phyloP scores from a whole-genome alignment of 2,113 vertebrate species.

The Forbesichthys papilliferus region DNA sequence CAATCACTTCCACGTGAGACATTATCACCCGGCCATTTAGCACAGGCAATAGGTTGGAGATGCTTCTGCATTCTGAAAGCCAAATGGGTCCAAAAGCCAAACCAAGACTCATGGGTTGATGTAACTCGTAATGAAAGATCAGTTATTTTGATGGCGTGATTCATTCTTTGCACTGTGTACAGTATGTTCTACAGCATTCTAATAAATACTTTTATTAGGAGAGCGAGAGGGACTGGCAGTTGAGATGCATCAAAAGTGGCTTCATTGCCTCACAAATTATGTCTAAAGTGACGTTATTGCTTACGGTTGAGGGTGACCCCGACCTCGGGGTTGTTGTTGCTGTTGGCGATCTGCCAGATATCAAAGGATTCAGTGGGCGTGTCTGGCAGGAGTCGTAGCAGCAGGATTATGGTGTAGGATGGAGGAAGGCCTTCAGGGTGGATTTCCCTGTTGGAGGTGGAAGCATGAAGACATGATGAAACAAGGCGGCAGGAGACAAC shows the following conservation, averaged over 20 bases:
- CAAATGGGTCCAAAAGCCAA: not conserved
- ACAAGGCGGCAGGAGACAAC: not conserved
- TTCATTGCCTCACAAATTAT: constrained; percentile 13
- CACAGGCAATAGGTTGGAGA: constrained; percentile 6
- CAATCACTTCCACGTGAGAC: constrained; percentile 8
- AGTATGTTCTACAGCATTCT: not conserved
- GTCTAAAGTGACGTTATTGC: constrained; percentile 44
- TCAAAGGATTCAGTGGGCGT: constrained; percentile 89
- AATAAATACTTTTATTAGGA: not conserved
- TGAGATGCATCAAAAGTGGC: no score
- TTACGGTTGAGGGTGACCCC: constrained; percentile 94
- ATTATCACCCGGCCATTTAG: constrained; percentile 15
- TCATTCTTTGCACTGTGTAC: not conserved
- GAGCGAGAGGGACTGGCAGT: not conserved
- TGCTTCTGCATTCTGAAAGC: not conserved
- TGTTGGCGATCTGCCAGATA: constrained; percentile 96
- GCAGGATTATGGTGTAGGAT: constrained; percentile 90
- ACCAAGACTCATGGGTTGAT: not conserved
- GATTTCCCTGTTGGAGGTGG: constrained; percentile 82
- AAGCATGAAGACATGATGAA: constrained; percentile 23
- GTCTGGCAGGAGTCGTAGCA: constrained; percentile 93
- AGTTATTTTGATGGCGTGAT: not conserved
- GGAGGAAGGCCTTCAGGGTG: constrained; percentile 92
- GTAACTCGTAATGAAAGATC: not conserved
- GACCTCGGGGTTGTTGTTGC: constrained; percentile 92